These are phyloP conservation scores for Buathra laborator DNA, from an alignment of 2,888 invertebrate genomes.

Conservation along the genomic window DNA sequence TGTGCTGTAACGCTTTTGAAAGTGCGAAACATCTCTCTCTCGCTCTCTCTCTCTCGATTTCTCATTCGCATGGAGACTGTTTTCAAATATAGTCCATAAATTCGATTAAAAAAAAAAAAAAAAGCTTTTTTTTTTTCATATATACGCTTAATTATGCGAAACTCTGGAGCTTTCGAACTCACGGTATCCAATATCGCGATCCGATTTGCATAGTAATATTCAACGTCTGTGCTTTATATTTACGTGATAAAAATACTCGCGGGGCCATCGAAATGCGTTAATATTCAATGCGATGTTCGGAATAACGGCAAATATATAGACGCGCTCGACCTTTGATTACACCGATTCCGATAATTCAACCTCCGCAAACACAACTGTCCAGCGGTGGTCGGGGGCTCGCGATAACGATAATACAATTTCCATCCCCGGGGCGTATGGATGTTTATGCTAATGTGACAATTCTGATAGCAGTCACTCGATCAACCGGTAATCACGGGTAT, in stretches of 20 bases:
- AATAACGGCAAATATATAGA: slow-evolving; percentile 1
- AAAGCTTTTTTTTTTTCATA: not conserved
- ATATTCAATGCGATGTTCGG: slow-evolving; percentile 43
- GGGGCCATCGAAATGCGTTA: slow-evolving; percentile 13
- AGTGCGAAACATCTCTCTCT: not conserved
- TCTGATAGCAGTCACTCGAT: slow-evolving; percentile 51
- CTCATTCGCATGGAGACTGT: not conserved
- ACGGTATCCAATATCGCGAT: not conserved
- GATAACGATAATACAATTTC: slow-evolving; percentile 57
- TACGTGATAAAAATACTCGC: not conserved
- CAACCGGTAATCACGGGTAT: slow-evolving; percentile 41
- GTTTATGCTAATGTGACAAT: slow-evolving; percentile 57
- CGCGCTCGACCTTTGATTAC: slow-evolving; percentile 28
- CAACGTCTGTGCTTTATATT: not conserved
- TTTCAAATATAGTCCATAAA: not conserved
- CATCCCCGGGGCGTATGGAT: slow-evolving; percentile 36
- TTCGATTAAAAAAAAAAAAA: not conserved
- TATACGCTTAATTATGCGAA: not conserved
- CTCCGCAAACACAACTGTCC: not conserved
- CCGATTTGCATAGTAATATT: slow-evolving; percentile 6
- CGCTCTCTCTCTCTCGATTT: too few species aligned
- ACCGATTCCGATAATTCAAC: slow-evolving; percentile 53
- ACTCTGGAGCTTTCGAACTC: not conserved
- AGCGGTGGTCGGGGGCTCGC: not conserved
- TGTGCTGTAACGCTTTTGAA: not conserved